Base-by-base conservation (phyloP, 2,888 invertebrate genomes). In the Calephelis perditalis region DNA sequence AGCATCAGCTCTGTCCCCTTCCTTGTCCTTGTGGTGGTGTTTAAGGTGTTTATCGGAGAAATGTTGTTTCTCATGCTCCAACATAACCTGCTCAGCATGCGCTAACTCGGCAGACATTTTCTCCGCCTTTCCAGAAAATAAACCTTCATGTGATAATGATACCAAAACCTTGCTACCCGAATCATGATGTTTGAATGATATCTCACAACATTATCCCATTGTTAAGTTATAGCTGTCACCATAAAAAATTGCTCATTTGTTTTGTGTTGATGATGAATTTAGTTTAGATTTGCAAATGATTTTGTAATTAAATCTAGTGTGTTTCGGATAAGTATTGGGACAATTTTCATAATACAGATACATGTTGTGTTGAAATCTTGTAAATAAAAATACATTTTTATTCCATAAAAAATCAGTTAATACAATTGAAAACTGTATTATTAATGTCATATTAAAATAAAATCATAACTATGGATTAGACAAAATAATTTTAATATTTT, bases 61-160 rank as follows among this genome's bases (percentile, higher is more conserved):
- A 80, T 86, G 73, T 68, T 82, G 80, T 79, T 86, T 87, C 74
- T 89, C 89, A 74, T 90, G 89, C 78, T 79, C 85, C 83, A 81
- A 85, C 89, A 90, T 88, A 84, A 89, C 86, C 87, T 90, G 86
- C 83, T 88, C 88, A 57, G 89, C 89, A 79, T 87, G 88, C 79
- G 78, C 86, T 88, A 90, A 84, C 77, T 88, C 89, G 76, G 81
- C 86, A 78, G 88, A 79, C 87, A 89, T 82, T 78, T 80, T 76
- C 87, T 87, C 88, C 82, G 90, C 90, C 87, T 88, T 90, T 69
- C 84, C 84, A 84, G 82, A 86, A 88, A 90, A 88, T 79, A 89
- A 84, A 88, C 84, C 85, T 82, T 79, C 84, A 81, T 86, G 73
- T 86, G 72, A 78, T 70, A 77, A 73, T 71, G 70, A 73, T 71